Conservation (phyloP, 2,113 vertebrate species). For the Ariopsis seemanni region DNA sequence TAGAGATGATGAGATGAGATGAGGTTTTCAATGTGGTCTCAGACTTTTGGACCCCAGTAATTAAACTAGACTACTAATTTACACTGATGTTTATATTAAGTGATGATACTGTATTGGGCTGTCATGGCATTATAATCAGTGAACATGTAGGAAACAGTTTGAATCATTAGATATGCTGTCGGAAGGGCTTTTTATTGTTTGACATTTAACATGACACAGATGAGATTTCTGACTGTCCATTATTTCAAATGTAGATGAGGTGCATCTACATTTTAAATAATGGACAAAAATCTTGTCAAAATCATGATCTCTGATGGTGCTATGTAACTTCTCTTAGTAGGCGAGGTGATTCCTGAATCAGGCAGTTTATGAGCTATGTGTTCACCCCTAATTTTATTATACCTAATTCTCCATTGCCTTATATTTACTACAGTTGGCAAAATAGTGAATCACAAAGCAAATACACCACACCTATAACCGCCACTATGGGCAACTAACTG, state of each 20-base stretch:
- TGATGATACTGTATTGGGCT: neutral
- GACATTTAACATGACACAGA: neutral
- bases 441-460: constrained; percentile 39
- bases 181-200: neutral
- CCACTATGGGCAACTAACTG: neutral
- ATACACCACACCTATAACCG: constrained; percentile 19
- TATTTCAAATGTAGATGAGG: no score
- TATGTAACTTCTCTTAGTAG: neutral
- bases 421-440: neutral
- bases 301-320: neutral
- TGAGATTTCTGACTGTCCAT: no score
- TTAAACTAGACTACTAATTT: neutral
- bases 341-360: neutral
- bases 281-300: neutral
- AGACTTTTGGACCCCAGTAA: neutral
- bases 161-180: neutral
- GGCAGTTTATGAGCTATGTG: neutral
- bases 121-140: neutral
- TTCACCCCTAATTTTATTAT: neutral
- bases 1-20: no score
- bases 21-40: neutral
- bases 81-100: neutral
- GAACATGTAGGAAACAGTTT: neutral
- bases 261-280: neutral
- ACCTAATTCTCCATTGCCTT: neutral